Evolutionary conservation across 2,888 invertebrate species (phyloP), one percentile per base, ranked within the genome.

Genomic region (Synergus itoensis): DNA sequence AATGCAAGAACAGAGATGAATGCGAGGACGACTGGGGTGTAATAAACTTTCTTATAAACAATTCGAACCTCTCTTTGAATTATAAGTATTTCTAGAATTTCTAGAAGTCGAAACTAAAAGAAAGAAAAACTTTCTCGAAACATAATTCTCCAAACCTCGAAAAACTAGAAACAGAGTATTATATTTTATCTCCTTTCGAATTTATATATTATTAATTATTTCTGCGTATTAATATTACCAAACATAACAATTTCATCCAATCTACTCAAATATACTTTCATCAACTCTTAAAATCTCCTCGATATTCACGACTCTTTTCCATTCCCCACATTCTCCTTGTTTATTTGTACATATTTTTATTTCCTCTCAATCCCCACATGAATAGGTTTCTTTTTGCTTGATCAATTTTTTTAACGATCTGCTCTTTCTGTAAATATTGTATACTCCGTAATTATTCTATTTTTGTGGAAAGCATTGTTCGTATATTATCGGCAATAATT

Each of bases 31-130:
- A n/a, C 73, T n/a, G 36, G 53, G 12, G 48, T 53, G 36, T 69
- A 40, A 53, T 73, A 53, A 73, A 73, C 53, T 53, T 57, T n/a
- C 7, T 16, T 40, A n/a, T n/a, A 48, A 53, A 73, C 45, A 73
- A 36, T 28, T 28, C 14, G 2, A 12, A 73, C 16, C n/a, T 40
- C 11, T 16, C 11, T 73, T 57, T 16, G 67, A 67, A 67, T 43
- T 21, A 18, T 67, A 67, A 67, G 43, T 45, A 12, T 21, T 18
- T 41, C 16, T 16, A 14, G n/a, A n/a, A n/a, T n/a, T n/a, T n/a
- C n/a, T 12, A 45, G 8, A 16, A 67, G 21, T 16, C 3, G 14
- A 11, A n/a, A 18, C 36, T n/a, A 7, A n/a, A 48, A 36, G 11
- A 73, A 53, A 57, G 16, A 73, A 53, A 8, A 43, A 67, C 12